These are phyloP conservation scores for Bicyclus anynana DNA, from an alignment of 1,140 invertebrate species.

Conservation along the genomic window DNA sequence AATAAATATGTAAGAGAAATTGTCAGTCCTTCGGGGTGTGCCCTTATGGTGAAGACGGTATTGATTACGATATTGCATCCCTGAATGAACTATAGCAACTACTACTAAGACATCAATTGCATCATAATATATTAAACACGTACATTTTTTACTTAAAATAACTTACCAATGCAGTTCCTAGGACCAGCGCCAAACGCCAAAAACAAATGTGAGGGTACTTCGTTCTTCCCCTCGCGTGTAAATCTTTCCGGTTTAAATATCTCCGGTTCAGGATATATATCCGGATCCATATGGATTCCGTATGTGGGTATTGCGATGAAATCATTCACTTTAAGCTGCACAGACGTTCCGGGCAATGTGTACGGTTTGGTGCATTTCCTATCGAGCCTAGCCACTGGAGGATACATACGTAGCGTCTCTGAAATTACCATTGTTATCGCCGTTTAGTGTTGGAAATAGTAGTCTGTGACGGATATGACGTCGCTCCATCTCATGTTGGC, in stretches of 20 bases:
- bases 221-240: constrained; percentile 62
- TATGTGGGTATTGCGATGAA: constrained; percentile 70
- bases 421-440: too few relatives aligned
- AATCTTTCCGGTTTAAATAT: constrained; percentile 81
- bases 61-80: too few relatives aligned
- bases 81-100: too few relatives aligned
- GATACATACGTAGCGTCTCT: constrained; percentile 81
- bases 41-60: too few relatives aligned
- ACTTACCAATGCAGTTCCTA: constrained; percentile 83
- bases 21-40: too few relatives aligned
- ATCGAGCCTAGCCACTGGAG: constrained; percentile 74
- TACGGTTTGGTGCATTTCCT: constrained; percentile 75
- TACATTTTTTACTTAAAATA: too few relatives aligned
- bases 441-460: too few relatives aligned
- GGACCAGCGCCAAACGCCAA: constrained; percentile 85
- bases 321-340: constrained; percentile 65
- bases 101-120: too few relatives aligned
- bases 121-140: too few relatives aligned
- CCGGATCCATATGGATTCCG: constrained; percentile 79
- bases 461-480: too few relatives aligned
- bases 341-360: constrained; percentile 63
- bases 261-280: constrained; percentile 78
- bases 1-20: too few relatives aligned
- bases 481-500: too few relatives aligned
- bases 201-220: constrained; percentile 77